A percentile compares a stretch with the other conserved stretches of the same genome.
Conservation (phyloP, 2,113 vertebrate species). For the Corythaeola cristata region DNA sequence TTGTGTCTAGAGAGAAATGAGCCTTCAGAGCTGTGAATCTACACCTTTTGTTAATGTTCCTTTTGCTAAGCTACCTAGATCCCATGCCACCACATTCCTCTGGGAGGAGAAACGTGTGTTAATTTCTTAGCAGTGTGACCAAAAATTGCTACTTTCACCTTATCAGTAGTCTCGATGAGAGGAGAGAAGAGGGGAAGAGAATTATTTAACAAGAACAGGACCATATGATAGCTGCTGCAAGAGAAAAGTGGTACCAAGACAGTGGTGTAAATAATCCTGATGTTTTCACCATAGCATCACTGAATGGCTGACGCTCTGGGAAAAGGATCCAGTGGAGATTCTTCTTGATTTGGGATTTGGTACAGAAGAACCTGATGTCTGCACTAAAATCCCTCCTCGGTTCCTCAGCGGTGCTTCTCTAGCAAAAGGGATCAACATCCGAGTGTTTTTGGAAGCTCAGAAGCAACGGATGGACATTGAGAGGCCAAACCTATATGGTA, state of each 20-base stretch:
- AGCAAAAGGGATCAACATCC: constrained; percentile 84
- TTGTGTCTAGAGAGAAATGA: background rate
- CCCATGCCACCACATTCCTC: background rate
- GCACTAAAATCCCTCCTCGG: constrained; percentile 83
- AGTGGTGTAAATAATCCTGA: background rate
- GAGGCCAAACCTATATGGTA: constrained; percentile 83
- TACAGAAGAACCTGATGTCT: constrained; percentile 84
- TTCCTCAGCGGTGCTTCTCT: constrained; percentile 84
- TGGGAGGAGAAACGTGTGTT: background rate
- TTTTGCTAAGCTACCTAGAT: background rate
- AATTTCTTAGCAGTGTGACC: background rate
- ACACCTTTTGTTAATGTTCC: background rate
- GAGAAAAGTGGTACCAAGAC: background rate
- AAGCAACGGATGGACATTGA: constrained; percentile 82
- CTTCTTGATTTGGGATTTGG: constrained; percentile 93
- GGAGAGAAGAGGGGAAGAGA: background rate
- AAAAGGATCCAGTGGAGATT: constrained; percentile 88
- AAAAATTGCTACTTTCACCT: background rate
- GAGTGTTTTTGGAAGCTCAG: constrained; percentile 87
- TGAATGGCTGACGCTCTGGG: constrained; percentile 81
- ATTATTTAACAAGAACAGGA: background rate
- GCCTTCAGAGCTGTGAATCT: background rate
- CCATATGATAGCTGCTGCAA: background rate
- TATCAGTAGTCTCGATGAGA: background rate
- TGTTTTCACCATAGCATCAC: constrained; percentile 75